These are phyloP conservation scores for Camponotus fellah DNA, from an alignment of 2,888 invertebrate species.

Conservation along the genomic window DNA sequence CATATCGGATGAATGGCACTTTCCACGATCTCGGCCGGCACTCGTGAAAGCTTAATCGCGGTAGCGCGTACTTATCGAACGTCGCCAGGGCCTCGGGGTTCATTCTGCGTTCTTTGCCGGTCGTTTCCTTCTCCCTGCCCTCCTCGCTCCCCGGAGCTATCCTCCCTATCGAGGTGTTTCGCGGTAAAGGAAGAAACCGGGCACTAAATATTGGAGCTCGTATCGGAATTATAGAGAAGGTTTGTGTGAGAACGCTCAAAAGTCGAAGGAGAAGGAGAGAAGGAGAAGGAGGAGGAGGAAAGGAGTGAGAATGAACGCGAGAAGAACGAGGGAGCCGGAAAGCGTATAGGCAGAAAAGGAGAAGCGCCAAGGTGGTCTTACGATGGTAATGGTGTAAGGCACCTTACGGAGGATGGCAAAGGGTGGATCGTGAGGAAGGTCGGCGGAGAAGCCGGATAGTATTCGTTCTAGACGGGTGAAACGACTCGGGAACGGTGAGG, in stretches of 20 bases:
- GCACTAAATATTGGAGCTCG: constrained; percentile 78
- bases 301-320: constrained; percentile 36
- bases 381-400: constrained; percentile 56
- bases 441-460: constrained; percentile 62
- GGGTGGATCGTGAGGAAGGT: constrained; percentile 55
- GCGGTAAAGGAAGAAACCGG: constrained; percentile 61
- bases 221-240: constrained; percentile 75
- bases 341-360: constrained; percentile 12
- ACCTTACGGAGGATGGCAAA: constrained; percentile 51
- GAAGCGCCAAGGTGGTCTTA: constrained; percentile 49
- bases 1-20: constrained; percentile 79
- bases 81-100: constrained; percentile 64
- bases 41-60: constrained; percentile 83
- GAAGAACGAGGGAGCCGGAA: not conserved
- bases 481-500: constrained; percentile 73
- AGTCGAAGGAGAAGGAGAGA: constrained; percentile 57
- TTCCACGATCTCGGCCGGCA: constrained; percentile 74
- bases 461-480: constrained; percentile 75
- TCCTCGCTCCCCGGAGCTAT: not conserved
- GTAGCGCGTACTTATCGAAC: constrained; percentile 76
- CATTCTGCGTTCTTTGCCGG: constrained; percentile 59
- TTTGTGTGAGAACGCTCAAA: constrained; percentile 64
- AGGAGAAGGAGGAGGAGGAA: constrained; percentile 22
- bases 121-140: constrained; percentile 13
- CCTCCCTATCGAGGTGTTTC: constrained; percentile 52